phyloP scores from a whole-genome alignment of 1,140 invertebrate species.

The Dendroctonus valens region DNA sequence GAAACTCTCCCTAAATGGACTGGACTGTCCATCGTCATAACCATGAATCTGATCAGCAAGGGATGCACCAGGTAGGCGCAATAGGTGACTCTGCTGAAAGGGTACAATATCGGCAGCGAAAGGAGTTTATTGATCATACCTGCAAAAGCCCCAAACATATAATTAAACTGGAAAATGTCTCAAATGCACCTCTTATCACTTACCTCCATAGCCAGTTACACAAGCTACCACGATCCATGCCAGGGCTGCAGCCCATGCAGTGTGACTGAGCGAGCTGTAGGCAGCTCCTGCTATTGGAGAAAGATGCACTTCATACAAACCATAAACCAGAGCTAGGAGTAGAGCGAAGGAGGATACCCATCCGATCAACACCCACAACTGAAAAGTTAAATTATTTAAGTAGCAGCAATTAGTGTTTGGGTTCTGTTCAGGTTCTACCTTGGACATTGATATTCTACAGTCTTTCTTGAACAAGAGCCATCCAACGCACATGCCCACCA shows the following conservation, averaged over 20 bases:
- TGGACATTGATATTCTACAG: slow-evolving; percentile 73
- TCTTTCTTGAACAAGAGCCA: slow-evolving; percentile 81
- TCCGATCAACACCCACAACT: slow-evolving; percentile 65
- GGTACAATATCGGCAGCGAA: slow-evolving; percentile 74
- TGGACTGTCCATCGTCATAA: slow-evolving; percentile 74
- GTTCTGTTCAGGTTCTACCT: slow-evolving; percentile 51
- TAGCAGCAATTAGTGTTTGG: slow-evolving; percentile 8
- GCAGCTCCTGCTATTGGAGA: slow-evolving; percentile 68
- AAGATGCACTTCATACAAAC: slow-evolving; percentile 70
- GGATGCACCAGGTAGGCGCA: slow-evolving; percentile 82
- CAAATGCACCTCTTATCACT: not conserved
- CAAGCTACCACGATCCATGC: slow-evolving; percentile 88
- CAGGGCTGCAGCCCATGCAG: slow-evolving; percentile 77
- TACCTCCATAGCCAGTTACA: slow-evolving; percentile 83
- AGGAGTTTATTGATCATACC: slow-evolving; percentile 70
- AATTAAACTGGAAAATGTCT: too few relatives aligned
- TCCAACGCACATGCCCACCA: slow-evolving; percentile 79
- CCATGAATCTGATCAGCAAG: slow-evolving; percentile 71
- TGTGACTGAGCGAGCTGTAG: slow-evolving; percentile 82
- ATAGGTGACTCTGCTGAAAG: slow-evolving; percentile 80
- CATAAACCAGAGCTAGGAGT: slow-evolving; percentile 71
- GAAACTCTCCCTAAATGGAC: slow-evolving; percentile 73
- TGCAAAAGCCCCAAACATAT: slow-evolving; percentile 48
- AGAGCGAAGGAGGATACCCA: slow-evolving; percentile 66
- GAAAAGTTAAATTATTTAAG: slow-evolving; percentile 36